Evolutionary conservation across 2,797 vertebrate genomes (phyloP).

Genomic region (Cheirogaleus major): DNA sequence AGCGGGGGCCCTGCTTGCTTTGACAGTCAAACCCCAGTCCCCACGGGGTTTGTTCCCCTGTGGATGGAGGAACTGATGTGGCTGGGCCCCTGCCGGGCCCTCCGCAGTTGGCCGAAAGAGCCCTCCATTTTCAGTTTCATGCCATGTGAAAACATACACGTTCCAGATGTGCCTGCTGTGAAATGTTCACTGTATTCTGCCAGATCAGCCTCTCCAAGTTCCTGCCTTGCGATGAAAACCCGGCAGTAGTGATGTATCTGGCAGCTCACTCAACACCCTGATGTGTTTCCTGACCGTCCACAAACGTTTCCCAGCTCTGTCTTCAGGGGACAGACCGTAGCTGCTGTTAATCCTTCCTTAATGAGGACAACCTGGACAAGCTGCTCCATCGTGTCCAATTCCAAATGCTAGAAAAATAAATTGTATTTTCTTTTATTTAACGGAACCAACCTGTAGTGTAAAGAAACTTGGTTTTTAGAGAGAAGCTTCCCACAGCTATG

Average conservation of each 20-base stretch:
- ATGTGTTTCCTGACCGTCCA: conserved; percentile 9
- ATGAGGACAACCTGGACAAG: not conserved
- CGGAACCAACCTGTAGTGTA: not conserved
- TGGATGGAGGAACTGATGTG: not conserved
- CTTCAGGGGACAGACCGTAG: not conserved
- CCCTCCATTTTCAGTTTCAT: not conserved
- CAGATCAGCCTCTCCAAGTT: not conserved
- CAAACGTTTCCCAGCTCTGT: not conserved
- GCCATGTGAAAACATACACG: not conserved
- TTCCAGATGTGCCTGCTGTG: not conserved
- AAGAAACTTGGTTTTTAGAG: conserved; percentile 30
- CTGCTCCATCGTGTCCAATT: not conserved
- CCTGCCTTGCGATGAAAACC: not conserved
- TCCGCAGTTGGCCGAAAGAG: not conserved
- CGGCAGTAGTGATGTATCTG: not conserved
- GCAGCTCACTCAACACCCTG: fast-evolving
- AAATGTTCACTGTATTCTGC: not conserved
- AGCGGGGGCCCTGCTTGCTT: not conserved
- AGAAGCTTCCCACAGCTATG: not conserved
- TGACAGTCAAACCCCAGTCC: not conserved
- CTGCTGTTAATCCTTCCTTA: not conserved
- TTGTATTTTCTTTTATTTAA: not conserved
- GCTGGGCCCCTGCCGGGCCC: not conserved
- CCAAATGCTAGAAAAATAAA: not conserved
- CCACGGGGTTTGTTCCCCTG: not conserved